These are phyloP conservation scores for Myrmecophaga tridactyla DNA, from an alignment of 2,113 vertebrate genomes.

Conservation along the genomic window DNA sequence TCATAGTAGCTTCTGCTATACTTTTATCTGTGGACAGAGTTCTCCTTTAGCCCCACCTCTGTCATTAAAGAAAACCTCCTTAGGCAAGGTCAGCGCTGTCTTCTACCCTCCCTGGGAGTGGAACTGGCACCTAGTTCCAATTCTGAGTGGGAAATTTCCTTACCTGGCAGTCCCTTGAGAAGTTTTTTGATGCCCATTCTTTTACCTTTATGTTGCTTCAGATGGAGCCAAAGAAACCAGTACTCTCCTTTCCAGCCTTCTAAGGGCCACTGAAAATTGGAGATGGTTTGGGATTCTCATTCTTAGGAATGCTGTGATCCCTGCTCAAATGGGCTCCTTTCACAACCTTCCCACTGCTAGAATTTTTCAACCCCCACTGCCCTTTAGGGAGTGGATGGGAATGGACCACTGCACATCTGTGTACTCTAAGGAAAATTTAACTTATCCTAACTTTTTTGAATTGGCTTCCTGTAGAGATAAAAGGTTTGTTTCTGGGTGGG, in stretches of 20 bases:
- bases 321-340: background rate
- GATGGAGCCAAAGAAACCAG: background rate
- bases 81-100: background rate
- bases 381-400: fast-evolving
- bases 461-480: background rate
- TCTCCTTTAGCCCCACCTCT: background rate
- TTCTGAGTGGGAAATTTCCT: background rate
- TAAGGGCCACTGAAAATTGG: background rate
- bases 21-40: background rate
- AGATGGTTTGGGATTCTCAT: background rate
- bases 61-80: background rate
- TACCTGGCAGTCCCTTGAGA: background rate
- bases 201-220: background rate
- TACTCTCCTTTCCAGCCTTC: background rate
- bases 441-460: background rate
- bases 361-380: background rate
- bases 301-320: background rate
- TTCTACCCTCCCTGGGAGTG: background rate
- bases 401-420: too few species aligned
- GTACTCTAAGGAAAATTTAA: background rate
- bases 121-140: background rate
- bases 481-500: background rate
- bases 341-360: background rate
- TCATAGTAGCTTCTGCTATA: background rate
- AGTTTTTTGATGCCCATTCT: background rate